Conservation (phyloP, 2,113 vertebrate genomes). For the Uria aalge region DNA sequence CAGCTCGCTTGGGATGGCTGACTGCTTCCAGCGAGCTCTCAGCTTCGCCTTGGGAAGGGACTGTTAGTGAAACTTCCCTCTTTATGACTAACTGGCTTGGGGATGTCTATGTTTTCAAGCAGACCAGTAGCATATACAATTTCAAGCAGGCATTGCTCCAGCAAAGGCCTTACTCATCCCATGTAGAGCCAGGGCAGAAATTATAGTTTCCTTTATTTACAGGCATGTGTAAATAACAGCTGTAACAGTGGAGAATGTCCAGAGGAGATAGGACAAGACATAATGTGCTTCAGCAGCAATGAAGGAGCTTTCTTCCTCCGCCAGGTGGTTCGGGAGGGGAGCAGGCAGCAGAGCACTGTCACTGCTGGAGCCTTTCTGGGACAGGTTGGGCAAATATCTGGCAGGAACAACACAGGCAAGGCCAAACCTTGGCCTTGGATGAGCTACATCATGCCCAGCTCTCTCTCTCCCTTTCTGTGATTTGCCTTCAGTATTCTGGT, state of each 20-base stretch:
- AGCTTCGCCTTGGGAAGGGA: not conserved
- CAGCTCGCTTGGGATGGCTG: not conserved
- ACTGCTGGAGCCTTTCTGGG: not conserved
- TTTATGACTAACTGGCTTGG: not conserved
- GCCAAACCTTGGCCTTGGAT: not conserved
- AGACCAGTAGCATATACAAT: not conserved
- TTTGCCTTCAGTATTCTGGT: not conserved
- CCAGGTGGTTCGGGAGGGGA: not conserved
- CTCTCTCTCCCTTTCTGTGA: not conserved
- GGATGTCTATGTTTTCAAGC: not conserved
- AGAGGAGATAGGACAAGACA: not conserved
- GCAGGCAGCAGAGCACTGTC: not conserved
- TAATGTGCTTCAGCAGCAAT: not conserved
- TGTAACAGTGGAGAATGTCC: not conserved
- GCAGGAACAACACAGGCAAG: not conserved
- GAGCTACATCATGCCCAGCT: not conserved
- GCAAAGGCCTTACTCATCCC: not conserved
- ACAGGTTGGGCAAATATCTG: not conserved
- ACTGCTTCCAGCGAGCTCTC: not conserved
- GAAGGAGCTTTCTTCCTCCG: not conserved
- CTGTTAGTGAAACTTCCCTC: not conserved
- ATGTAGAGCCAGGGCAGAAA: not conserved
- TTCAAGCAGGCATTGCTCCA: not conserved
- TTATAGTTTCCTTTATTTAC: not conserved
- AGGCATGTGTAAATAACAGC: not conserved